These are phyloP conservation scores for Macrochelys suwanniensis DNA, from an alignment of 2,797 vertebrate genomes.

Conservation along the genomic window DNA sequence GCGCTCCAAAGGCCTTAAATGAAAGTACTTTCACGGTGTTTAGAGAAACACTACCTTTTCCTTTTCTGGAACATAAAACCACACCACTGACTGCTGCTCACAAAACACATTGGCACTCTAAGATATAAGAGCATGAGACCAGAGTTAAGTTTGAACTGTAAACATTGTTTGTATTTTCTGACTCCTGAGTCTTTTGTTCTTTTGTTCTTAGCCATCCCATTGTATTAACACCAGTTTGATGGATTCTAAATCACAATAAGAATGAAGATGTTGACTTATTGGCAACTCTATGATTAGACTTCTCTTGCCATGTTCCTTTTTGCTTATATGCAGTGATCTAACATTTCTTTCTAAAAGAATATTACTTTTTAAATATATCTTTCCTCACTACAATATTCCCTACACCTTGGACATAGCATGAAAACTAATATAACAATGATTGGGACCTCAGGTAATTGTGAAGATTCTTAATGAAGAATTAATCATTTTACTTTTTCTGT, in stretches of 20 bases:
- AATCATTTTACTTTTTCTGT: neutral
- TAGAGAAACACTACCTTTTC: constrained; percentile 66
- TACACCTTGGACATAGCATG: neutral
- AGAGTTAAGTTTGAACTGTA: neutral
- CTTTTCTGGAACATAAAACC: constrained; percentile 41
- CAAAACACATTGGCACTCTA: neutral
- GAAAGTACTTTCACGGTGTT: constrained; percentile 55
- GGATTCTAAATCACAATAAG: neutral
- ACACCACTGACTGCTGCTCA: neutral
- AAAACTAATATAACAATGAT: neutral
- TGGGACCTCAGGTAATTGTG: neutral
- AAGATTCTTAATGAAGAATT: neutral
- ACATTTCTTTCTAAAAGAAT: neutral
- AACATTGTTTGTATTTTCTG: neutral
- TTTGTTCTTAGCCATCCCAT: neutral
- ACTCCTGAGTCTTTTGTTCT: neutral
- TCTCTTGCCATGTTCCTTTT: neutral
- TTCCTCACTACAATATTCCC: neutral
- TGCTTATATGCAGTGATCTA: neutral
- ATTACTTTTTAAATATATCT: neutral
- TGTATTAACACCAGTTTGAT: neutral
- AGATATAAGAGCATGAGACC: accelerated
- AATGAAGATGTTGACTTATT: neutral
- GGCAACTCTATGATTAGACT: neutral
- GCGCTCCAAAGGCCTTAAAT: constrained; percentile 56